phyloP scores from a whole-genome alignment of 2,888 invertebrate species.

The Cryptocephalus primarius region DNA sequence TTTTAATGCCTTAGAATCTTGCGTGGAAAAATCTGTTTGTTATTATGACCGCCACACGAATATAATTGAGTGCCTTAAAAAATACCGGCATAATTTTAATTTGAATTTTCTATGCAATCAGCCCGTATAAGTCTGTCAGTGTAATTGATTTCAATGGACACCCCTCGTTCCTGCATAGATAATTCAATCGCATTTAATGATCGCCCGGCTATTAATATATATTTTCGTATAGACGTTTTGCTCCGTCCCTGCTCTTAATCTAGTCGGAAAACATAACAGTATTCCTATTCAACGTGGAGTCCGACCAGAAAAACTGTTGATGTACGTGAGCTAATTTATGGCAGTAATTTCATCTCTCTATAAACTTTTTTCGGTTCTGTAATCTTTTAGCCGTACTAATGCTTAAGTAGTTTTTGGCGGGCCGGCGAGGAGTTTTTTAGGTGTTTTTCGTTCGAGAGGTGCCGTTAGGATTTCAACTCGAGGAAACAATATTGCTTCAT shows the following conservation, averaged over 20 bases:
- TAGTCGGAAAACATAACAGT: constrained; percentile 19
- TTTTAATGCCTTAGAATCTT: too few species aligned
- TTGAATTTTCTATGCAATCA: too few species aligned
- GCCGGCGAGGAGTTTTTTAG: constrained; percentile 14
- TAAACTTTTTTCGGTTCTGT: constrained; percentile 12
- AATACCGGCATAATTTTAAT: too few species aligned
- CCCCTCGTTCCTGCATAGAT: too few species aligned
- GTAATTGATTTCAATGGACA: too few species aligned
- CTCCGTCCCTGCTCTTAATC: constrained; percentile 9
- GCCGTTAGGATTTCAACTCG: constrained; percentile 21
- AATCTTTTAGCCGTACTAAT: constrained; percentile 16
- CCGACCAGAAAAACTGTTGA: constrained; percentile 20
- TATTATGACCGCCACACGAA: too few species aligned
- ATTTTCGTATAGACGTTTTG: background rate
- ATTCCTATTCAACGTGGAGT: constrained; percentile 17
- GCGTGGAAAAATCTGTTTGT: too few species aligned
- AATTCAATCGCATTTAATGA: too few species aligned
- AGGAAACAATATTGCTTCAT: constrained; percentile 29
- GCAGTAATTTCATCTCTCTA: constrained; percentile 28
- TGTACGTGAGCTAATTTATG: constrained; percentile 32
- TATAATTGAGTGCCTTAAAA: too few species aligned
- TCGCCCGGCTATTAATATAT: too few species aligned
- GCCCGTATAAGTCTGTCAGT: too few species aligned
- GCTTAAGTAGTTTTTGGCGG: constrained; percentile 32
- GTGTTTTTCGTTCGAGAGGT: constrained; percentile 23